A percentile compares a stretch with the other conserved stretches of the same genome.
These are phyloP conservation scores for Fukomys damarensis DNA, from an alignment of 2,113 vertebrate species.

Conservation along the genomic window DNA sequence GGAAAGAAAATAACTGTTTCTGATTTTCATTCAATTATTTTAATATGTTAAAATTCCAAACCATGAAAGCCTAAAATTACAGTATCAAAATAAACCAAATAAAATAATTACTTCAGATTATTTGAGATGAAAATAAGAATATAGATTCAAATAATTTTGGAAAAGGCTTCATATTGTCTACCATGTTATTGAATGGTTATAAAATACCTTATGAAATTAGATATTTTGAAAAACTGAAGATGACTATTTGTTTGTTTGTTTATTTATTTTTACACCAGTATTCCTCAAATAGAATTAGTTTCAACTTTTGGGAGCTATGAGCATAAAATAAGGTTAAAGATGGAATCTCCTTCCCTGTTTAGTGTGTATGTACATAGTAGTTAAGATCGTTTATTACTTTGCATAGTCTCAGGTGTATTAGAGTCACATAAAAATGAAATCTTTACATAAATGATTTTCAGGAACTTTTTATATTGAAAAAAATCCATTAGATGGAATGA, in stretches of 20 bases:
- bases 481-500: background rate
- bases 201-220: background rate
- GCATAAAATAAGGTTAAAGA: background rate
- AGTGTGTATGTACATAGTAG: background rate
- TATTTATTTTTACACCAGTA: background rate
- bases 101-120: background rate
- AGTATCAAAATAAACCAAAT: background rate
- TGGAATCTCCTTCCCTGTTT: background rate
- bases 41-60: background rate
- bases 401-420: background rate
- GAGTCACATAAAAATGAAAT: slow-evolving; percentile 24
- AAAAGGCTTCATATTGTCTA: background rate
- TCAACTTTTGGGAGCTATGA: background rate
- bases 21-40: background rate
- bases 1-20: background rate
- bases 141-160: background rate
- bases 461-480: background rate
- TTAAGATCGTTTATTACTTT: background rate
- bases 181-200: background rate
- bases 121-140: background rate
- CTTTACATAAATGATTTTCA: slow-evolving; percentile 1
- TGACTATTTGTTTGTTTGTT: too few relatives aligned
- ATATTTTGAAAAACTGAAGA: background rate
- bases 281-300: background rate
- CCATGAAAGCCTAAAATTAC: background rate